Conservation (phyloP, 2,797 vertebrate genomes). For the Bradypus variegatus region DNA sequence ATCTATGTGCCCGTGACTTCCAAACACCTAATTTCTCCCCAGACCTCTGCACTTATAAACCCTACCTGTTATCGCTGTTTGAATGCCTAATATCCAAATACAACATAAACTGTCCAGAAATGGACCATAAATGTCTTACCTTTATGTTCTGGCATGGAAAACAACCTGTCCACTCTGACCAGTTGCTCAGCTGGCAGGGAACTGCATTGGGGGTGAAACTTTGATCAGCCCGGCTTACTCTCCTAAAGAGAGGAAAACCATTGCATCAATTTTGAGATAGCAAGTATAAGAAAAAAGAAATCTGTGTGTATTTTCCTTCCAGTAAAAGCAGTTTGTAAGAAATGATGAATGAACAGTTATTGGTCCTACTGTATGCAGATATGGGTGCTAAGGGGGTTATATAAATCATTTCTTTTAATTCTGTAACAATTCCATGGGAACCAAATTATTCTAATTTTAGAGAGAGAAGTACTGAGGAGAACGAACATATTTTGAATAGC, state of each 20-base stretch:
- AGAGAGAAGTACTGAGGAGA: neutral
- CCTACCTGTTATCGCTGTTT: neutral
- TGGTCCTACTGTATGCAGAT: neutral
- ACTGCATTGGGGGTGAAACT: slow-evolving; percentile 60
- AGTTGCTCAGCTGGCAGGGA: slow-evolving; percentile 80
- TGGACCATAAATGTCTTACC: slow-evolving; percentile 71
- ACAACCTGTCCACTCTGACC: slow-evolving; percentile 89
- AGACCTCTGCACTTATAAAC: neutral
- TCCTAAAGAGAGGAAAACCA: slow-evolving; percentile 21
- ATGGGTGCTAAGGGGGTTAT: neutral
- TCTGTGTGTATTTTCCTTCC: neutral
- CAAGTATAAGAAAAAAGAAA: neutral
- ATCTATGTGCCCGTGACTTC: neutral
- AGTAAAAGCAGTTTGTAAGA: neutral
- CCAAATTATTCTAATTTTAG: neutral
- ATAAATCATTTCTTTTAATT: neutral
- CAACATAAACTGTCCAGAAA: neutral
- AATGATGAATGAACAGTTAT: neutral
- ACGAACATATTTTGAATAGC: neutral
- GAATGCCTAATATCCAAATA: neutral
- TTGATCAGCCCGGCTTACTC: neutral
- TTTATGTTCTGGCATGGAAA: slow-evolving; percentile 82
- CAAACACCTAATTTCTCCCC: neutral
- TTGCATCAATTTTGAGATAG: neutral
- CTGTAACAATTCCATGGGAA: neutral